These are phyloP conservation scores for Sorex maritimensis DNA, from an alignment of 2,797 vertebrate species.

Conservation along the genomic window DNA sequence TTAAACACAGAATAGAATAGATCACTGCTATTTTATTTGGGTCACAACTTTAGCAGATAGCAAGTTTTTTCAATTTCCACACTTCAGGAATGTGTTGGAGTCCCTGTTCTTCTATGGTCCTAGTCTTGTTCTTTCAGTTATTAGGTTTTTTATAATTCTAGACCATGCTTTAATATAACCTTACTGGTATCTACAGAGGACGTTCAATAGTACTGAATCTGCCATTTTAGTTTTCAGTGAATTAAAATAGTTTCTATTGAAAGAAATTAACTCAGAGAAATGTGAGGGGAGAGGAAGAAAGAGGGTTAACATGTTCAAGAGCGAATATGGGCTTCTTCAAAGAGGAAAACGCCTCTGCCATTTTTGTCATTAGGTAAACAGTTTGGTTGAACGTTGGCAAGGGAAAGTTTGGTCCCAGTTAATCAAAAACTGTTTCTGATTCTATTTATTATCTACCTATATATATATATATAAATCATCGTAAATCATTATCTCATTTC, in stretches of 20 bases:
- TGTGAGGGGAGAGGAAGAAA: no score
- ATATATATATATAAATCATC: neutral
- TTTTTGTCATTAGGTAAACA: conserved; percentile 1
- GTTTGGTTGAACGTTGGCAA: neutral
- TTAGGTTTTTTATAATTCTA: conserved; percentile 46
- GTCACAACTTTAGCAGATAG: neutral
- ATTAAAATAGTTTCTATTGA: no score
- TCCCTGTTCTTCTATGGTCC: neutral
- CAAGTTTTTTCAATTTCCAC: neutral
- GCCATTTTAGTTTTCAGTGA: no score
- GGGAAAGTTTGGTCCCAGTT: no score
- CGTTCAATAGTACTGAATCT: neutral
- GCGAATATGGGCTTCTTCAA: no score
- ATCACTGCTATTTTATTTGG: neutral
- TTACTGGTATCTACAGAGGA: neutral
- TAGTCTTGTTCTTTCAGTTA: conserved; percentile 24
- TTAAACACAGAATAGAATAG: no score
- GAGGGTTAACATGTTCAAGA: no score
- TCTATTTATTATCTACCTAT: neutral
- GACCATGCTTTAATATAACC: neutral
- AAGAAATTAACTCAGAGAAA: no score
- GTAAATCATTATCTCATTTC: neutral
- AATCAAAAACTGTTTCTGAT: neutral
- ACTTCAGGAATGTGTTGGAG: conserved; percentile 2
- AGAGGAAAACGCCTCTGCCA: no score